Evolutionary conservation across 2,888 invertebrate genomes (phyloP).

Genomic region (Agrotis puta): DNA sequence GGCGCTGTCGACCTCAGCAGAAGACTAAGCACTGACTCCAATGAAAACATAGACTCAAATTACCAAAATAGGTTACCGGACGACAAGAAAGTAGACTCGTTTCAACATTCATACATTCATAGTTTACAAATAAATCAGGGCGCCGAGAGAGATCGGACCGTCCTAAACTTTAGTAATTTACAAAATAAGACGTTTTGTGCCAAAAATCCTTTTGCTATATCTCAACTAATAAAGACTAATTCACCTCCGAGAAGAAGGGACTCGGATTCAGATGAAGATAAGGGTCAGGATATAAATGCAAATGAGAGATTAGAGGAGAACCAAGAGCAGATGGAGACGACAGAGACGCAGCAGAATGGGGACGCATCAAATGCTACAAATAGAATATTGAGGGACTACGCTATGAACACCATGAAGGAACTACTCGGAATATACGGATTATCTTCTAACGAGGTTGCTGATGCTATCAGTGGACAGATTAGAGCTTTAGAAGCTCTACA

Average conservation of each 20-base stretch:
- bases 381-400: slow-evolving; percentile 94
- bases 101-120: slow-evolving; percentile 89
- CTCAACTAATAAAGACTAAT: slow-evolving; percentile 89
- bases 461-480: slow-evolving; percentile 93
- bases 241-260: slow-evolving; percentile 90
- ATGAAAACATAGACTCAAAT: slow-evolving; percentile 89
- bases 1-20: slow-evolving; percentile 89
- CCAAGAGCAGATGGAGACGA: slow-evolving; percentile 80
- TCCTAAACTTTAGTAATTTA: slow-evolving; percentile 88
- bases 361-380: slow-evolving; percentile 88
- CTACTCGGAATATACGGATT: slow-evolving; percentile 94
- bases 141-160: slow-evolving; percentile 82
- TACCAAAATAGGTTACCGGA: slow-evolving; percentile 87
- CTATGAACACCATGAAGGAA: slow-evolving; percentile 95
- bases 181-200: slow-evolving; percentile 90
- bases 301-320: slow-evolving; percentile 84
- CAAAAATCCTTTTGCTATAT: slow-evolving; percentile 91
- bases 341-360: slow-evolving; percentile 82
- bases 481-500: slow-evolving; percentile 93
- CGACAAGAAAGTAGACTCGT: slow-evolving; percentile 86
- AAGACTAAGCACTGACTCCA: slow-evolving; percentile 89
- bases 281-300: slow-evolving; percentile 88
- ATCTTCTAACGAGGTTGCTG: slow-evolving; percentile 93
- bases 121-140: slow-evolving; percentile 86
- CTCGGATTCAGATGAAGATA: slow-evolving; percentile 88